phyloP scores from a whole-genome alignment of 2,113 vertebrate species.

The Hemibagrus wyckioides region DNA sequence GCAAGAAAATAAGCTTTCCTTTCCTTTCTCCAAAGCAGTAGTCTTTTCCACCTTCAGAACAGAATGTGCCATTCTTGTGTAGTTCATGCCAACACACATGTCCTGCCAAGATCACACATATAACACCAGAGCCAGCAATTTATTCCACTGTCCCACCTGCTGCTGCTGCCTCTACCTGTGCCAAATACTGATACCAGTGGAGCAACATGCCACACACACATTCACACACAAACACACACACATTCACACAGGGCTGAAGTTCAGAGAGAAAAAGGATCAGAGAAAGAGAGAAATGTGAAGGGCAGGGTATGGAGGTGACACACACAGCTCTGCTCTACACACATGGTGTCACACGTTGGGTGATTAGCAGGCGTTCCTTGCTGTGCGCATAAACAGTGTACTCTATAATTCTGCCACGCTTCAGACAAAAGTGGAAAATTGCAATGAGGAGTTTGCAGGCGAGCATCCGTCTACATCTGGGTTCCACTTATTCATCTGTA shows the following conservation, averaged over 20 bases:
- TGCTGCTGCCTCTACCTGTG: constrained; percentile 23
- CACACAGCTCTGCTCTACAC: neutral
- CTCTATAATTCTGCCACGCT: neutral
- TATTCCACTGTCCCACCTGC: constrained; percentile 32
- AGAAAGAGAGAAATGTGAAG: neutral
- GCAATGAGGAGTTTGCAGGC: constrained; percentile 14
- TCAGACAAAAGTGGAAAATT: constrained; percentile 37
- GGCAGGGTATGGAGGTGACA: constrained; percentile 1
- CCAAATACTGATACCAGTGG: constrained; percentile 19
- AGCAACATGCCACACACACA: neutral
- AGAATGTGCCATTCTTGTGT: neutral
- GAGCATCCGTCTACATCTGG: constrained; percentile 2
- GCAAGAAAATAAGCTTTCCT: neutral
- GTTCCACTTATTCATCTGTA: constrained; percentile 18
- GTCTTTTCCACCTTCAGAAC: constrained; percentile 20
- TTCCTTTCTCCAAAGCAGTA: neutral
- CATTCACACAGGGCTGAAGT: neutral
- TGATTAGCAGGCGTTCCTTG: constrained; percentile 7
- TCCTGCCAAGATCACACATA: constrained; percentile 18
- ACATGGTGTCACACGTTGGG: neutral
- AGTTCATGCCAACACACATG: constrained; percentile 14
- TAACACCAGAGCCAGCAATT: neutral
- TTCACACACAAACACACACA: neutral
- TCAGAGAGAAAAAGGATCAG: constrained; percentile 19
- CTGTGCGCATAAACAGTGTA: neutral